Conservation (phyloP, 2,888 invertebrate genomes). For the Drosophila villosipedis region DNA sequence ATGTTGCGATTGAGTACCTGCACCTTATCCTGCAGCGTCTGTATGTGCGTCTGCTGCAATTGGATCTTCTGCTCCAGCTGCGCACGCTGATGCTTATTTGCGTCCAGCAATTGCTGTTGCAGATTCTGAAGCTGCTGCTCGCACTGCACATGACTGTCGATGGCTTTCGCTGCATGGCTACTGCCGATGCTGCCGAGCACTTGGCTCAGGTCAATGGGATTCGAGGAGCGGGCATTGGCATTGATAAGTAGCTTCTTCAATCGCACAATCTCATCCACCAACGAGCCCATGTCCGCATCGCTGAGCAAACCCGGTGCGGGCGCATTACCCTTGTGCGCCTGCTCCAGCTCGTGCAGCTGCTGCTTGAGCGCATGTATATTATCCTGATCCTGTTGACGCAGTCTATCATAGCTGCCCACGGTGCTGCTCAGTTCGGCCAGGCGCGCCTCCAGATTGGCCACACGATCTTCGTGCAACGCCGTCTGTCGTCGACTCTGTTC, state of each 20-base stretch:
- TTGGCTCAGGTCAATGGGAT: constrained; percentile 87
- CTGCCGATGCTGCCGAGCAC: constrained; percentile 85
- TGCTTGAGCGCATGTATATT: constrained; percentile 88
- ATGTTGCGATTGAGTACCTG: constrained; percentile 88
- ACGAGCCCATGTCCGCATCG: constrained; percentile 86
- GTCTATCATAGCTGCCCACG: constrained; percentile 91
- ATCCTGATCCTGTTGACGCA: constrained; percentile 90
- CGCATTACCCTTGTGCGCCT: constrained; percentile 38
- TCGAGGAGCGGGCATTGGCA: constrained; percentile 87
- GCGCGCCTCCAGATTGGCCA: constrained; percentile 90
- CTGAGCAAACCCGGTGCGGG: constrained; percentile 69
- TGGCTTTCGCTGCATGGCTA: constrained; percentile 39
- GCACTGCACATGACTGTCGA: constrained; percentile 86
- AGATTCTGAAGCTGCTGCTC: constrained; percentile 88
- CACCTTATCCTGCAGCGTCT: constrained; percentile 89
- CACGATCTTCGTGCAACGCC: constrained; percentile 91
- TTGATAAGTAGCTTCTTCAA: constrained; percentile 87
- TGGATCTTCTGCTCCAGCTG: constrained; percentile 74
- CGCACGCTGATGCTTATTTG: constrained; percentile 84
- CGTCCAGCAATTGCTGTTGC: constrained; percentile 89
- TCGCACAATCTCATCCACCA: constrained; percentile 89
- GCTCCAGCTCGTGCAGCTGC: constrained; percentile 78
- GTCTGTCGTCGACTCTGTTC: constrained; percentile 89
- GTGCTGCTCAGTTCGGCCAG: constrained; percentile 92
- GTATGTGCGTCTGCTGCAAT: constrained; percentile 87